These are phyloP conservation scores for Tinea pellionella DNA, from an alignment of 2,888 invertebrate genomes.

Conservation along the genomic window DNA sequence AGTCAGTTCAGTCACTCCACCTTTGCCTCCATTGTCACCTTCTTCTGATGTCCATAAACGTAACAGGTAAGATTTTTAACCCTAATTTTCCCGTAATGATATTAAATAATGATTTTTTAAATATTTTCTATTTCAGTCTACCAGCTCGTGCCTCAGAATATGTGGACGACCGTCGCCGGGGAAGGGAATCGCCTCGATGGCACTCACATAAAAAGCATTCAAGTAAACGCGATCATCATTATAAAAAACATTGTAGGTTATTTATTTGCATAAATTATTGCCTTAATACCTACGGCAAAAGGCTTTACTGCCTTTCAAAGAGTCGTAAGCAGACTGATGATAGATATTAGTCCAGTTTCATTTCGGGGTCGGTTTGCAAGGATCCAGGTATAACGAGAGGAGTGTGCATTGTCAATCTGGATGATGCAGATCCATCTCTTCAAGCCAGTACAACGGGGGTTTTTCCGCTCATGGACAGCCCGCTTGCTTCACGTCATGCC, in stretches of 20 bases:
- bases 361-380: no score
- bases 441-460: no score
- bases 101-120: not conserved
- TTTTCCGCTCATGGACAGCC: no score
- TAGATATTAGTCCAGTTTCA: no score
- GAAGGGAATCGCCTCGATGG: slow-evolving; percentile 59
- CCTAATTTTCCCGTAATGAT: not conserved
- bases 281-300: no score
- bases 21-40: slow-evolving; percentile 81
- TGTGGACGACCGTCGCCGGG: slow-evolving; percentile 47
- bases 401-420: no score
- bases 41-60: slow-evolving; percentile 64
- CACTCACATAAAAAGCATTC: slow-evolving; percentile 67
- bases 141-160: slow-evolving; percentile 69
- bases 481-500: no score
- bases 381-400: no score
- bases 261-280: not conserved
- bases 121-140: slow-evolving; percentile 48
- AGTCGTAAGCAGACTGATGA: no score
- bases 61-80: slow-evolving; percentile 38
- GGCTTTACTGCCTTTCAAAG: not conserved
- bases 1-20: slow-evolving; percentile 79
- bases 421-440: no score
- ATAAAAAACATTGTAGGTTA: slow-evolving; percentile 71
- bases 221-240: slow-evolving; percentile 66